These are phyloP conservation scores for Eclectus roratus DNA, from an alignment of 2,113 vertebrate species.

Conservation along the genomic window DNA sequence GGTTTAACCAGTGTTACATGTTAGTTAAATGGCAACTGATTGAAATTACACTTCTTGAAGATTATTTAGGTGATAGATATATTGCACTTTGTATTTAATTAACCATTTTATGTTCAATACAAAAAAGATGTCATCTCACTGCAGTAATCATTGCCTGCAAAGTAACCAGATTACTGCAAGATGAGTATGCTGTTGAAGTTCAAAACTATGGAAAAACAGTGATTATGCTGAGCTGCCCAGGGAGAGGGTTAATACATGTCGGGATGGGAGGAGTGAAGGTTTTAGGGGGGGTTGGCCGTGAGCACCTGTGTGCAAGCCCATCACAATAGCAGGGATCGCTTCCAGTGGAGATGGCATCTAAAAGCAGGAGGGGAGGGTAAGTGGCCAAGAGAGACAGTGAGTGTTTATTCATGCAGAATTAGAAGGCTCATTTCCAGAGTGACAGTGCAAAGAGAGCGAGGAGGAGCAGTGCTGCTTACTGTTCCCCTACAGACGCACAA, in stretches of 20 bases:
- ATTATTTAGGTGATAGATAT: neutral
- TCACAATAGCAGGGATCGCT: fast-evolving
- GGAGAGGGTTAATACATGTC: neutral
- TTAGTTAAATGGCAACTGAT: neutral
- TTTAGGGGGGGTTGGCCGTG: neutral
- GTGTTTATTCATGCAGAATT: neutral
- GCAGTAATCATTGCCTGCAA: neutral
- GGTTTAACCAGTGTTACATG: neutral
- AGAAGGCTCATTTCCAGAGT: neutral
- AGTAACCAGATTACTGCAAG: neutral
- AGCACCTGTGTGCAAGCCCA: neutral
- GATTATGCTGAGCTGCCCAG: neutral
- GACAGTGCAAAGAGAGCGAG: fast-evolving
- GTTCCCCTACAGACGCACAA: fast-evolving
- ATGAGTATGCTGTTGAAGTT: neutral
- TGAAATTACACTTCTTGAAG: neutral
- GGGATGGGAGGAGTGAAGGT: neutral
- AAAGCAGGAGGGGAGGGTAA: fast-evolving
- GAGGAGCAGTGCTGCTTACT: neutral
- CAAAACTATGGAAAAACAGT: neutral
- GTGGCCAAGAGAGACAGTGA: fast-evolving
- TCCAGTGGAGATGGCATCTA: neutral
- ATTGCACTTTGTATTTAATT: neutral
- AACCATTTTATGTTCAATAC: neutral
- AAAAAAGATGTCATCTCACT: neutral